A percentile compares a stretch with the other conserved stretches of the same genome.
Evolutionary conservation across 2,888 invertebrate species (phyloP).

Genomic region (Sphaerophoria taeniata): DNA sequence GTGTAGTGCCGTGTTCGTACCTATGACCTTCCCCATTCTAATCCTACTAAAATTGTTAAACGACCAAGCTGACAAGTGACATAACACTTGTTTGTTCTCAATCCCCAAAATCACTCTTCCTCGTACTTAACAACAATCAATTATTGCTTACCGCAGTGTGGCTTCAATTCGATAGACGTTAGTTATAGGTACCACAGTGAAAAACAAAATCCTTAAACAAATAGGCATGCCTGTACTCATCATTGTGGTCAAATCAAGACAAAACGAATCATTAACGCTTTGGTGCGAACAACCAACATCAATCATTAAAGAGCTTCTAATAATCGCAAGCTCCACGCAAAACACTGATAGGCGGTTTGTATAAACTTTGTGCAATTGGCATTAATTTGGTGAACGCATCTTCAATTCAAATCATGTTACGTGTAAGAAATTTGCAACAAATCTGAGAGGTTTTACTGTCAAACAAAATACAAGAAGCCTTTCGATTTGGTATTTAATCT

Average conservation of each 20-base stretch:
- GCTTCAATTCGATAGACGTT: no score
- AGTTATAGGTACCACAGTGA: no score
- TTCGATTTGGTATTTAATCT: constrained; percentile 11
- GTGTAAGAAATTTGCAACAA: background rate
- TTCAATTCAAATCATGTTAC: background rate
- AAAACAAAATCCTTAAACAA: constrained; percentile 8
- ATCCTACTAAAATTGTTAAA: no score
- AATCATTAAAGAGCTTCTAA: constrained; percentile 18
- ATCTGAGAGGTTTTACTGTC: constrained; percentile 1
- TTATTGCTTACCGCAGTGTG: no score
- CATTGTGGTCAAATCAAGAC: constrained; percentile 29
- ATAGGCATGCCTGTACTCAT: constrained; percentile 6
- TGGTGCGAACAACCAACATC: constrained; percentile 32
- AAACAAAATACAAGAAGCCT: constrained; percentile 5
- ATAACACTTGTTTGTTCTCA: no score
- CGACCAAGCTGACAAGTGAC: no score
- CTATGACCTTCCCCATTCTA: no score
- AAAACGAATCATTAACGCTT: constrained; percentile 34
- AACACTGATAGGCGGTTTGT: constrained; percentile 14
- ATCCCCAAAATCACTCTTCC: no score
- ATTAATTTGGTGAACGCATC: constrained; percentile 1
- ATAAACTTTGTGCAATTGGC: constrained; percentile 24
- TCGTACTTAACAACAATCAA: no score
- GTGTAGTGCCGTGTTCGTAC: no score
- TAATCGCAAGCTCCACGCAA: background rate